These are phyloP conservation scores for Dolichotis patagonum DNA, from an alignment of 2,113 vertebrate genomes.

Conservation along the genomic window DNA sequence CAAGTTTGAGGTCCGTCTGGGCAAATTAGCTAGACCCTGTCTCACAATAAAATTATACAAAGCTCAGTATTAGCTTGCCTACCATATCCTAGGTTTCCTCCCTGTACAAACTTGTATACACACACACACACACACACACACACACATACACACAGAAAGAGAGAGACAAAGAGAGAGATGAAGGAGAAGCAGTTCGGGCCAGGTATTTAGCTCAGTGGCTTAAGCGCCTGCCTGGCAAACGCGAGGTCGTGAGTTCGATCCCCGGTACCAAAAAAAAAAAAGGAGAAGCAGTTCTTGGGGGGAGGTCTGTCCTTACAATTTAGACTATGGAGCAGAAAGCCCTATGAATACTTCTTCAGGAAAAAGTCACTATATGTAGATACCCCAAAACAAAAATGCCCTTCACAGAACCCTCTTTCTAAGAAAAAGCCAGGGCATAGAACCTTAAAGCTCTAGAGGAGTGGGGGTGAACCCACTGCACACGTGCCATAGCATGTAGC, in stretches of 20 bases:
- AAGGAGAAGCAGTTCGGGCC: neutral
- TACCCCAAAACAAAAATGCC: neutral
- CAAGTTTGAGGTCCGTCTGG: neutral
- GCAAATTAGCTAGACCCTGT: neutral
- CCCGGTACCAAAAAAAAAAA: no score
- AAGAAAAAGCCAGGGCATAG: neutral
- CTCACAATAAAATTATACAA: neutral
- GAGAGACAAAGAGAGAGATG: neutral
- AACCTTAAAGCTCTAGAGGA: neutral
- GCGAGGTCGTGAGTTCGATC: no score
- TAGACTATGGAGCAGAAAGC: neutral
- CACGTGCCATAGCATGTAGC: neutral
- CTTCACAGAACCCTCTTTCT: neutral
- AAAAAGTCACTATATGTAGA: neutral
- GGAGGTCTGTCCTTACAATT: neutral
- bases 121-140: neutral
- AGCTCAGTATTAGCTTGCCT: neutral
- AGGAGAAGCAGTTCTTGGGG: neutral
- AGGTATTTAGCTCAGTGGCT: no score
- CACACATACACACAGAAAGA: no score
- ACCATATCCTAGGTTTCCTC: neutral
- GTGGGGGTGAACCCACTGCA: neutral
- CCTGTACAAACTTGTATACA: neutral
- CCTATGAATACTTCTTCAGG: neutral
- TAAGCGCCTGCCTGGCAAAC: no score